phyloP scores from a whole-genome alignment of 2,113 vertebrate genomes.

The Sander lucioperca region DNA sequence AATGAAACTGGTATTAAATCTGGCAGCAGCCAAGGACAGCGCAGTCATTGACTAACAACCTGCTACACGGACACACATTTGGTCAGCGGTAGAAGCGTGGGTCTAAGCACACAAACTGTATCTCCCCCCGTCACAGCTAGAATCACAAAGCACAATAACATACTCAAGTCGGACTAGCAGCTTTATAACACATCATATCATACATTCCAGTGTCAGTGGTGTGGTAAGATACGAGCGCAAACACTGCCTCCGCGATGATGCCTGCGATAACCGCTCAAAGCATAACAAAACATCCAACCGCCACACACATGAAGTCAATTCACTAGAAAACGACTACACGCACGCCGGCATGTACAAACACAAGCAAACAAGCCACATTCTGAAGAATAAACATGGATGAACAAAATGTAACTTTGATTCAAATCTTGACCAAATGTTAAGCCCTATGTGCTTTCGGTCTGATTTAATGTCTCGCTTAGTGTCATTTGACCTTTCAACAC shows the following conservation, averaged over 20 bases:
- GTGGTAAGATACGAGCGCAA: conserved; percentile 19
- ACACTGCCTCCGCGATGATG: not conserved
- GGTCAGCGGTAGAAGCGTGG: not conserved
- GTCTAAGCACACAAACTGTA: not conserved
- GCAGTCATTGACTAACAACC: not conserved
- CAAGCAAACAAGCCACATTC: not conserved
- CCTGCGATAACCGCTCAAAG: conserved; percentile 21
- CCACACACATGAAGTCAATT: not conserved
- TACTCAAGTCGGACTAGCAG: not conserved
- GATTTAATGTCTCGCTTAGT: not conserved
- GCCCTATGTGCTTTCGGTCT: not conserved
- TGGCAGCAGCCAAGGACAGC: not conserved
- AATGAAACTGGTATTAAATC: not conserved
- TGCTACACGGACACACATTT: not conserved
- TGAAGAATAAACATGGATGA: conserved; percentile 8
- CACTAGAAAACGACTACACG: conserved; percentile 1
- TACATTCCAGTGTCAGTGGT: conserved; percentile 26
- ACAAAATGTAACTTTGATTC: not conserved
- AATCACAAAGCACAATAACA: conserved; percentile 34
- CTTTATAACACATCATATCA: conserved; percentile 35
- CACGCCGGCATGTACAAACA: not conserved
- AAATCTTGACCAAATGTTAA: conserved; percentile 6
- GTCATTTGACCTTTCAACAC: conserved; percentile 41
- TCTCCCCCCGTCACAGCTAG: not conserved
- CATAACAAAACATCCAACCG: not conserved